phyloP scores from a whole-genome alignment of 1,140 invertebrate species.

The Drosophila ambigua region DNA sequence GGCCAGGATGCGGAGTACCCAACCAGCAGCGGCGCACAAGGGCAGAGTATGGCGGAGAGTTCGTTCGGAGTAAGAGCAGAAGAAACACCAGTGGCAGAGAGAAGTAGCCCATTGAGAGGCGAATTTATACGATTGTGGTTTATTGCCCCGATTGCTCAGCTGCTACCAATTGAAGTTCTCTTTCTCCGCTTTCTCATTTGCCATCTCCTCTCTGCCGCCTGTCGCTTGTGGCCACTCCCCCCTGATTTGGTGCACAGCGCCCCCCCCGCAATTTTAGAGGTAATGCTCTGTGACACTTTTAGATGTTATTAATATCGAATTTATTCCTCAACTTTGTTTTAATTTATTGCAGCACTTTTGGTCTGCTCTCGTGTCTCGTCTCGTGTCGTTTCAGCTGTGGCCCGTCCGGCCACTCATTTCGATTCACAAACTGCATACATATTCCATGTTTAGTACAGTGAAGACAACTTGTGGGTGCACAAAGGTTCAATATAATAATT shows the following conservation, averaged over 20 bases:
- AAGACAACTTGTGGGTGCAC: neutral
- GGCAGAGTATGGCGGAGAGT: neutral
- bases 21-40: conserved; percentile 1
- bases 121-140: conserved; percentile 81
- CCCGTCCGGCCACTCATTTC: conserved; percentile 1
- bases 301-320: conserved; percentile 77
- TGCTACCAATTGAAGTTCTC: conserved; percentile 48
- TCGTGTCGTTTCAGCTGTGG: conserved; percentile 59
- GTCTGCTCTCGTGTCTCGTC: neutral
- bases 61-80: conserved; percentile 1
- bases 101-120: conserved; percentile 54
- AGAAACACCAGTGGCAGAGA: neutral
- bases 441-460: too few species aligned
- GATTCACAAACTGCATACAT: conserved; percentile 1
- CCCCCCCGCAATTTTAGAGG: conserved; percentile 44
- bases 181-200: conserved; percentile 12
- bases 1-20: conserved; percentile 49
- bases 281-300: conserved; percentile 76
- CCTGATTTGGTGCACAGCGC: neutral
- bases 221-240: neutral
- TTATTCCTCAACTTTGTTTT: conserved; percentile 62
- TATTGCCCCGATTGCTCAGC: conserved; percentile 79
- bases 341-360: conserved; percentile 66
- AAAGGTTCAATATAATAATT: conserved; percentile 4
- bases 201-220: neutral